phyloP scores from a whole-genome alignment of 2,113 vertebrate species.

The Mirounga angustirostris region DNA sequence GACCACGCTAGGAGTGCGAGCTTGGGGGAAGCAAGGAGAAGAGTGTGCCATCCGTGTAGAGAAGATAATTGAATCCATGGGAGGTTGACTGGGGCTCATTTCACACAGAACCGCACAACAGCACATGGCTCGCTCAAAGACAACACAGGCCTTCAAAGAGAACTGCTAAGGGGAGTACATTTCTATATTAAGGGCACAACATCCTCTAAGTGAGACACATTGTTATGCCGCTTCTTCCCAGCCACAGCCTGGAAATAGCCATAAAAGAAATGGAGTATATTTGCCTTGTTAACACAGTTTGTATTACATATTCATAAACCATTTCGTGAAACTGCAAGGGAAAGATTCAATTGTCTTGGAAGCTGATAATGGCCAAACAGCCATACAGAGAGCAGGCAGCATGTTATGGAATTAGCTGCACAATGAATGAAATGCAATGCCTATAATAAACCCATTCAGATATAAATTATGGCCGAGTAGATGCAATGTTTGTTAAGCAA shows the following conservation, averaged over 20 bases:
- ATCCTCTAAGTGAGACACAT: slow-evolving; percentile 81
- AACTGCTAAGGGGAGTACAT: background rate
- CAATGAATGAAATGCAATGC: slow-evolving; percentile 90
- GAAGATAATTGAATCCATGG: slow-evolving; percentile 85
- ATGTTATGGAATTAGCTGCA: slow-evolving; percentile 90
- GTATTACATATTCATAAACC: slow-evolving; percentile 92
- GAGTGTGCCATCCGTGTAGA: slow-evolving; percentile 75
- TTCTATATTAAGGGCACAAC: slow-evolving; percentile 75
- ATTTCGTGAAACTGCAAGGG: slow-evolving; percentile 90
- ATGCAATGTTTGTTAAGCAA: slow-evolving; percentile 93
- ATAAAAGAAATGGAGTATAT: slow-evolving; percentile 90
- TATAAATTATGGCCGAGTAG: slow-evolving; percentile 91
- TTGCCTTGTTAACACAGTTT: slow-evolving; percentile 92
- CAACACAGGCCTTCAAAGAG: slow-evolving; percentile 67
- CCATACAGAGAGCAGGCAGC: slow-evolving; percentile 89
- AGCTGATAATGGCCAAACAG: slow-evolving; percentile 88
- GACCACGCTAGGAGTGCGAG: slow-evolving; percentile 72
- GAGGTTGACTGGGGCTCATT: slow-evolving; percentile 84
- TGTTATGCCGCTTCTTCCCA: slow-evolving; percentile 79
- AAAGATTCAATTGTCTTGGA: slow-evolving; percentile 91
- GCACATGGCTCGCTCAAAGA: slow-evolving; percentile 63
- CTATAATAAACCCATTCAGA: slow-evolving; percentile 92
- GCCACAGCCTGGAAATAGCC: slow-evolving; percentile 87
- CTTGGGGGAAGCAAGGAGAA: slow-evolving; percentile 71
- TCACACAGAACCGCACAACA: slow-evolving; percentile 75